Percentiles rank a stretch among this genome's conserved stretches.
phyloP scores from a whole-genome alignment of 2,888 invertebrate species.

The Hydraecia micacea region DNA sequence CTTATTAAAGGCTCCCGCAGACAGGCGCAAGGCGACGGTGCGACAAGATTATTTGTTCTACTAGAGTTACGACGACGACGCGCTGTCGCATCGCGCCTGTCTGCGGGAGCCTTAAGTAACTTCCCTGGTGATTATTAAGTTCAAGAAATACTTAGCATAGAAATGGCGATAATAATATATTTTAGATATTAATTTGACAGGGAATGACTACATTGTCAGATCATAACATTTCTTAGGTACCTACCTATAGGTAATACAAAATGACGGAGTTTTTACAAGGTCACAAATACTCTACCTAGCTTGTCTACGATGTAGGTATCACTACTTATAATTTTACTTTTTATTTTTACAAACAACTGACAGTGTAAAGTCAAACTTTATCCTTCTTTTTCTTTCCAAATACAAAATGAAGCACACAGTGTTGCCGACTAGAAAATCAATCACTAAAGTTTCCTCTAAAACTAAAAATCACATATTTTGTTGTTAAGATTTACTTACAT shows the following conservation, averaged over 20 bases:
- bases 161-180: constrained; percentile 3
- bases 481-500: constrained; percentile 53
- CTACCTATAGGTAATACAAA: constrained; percentile 35
- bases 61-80: neutral
- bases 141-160: constrained; percentile 9
- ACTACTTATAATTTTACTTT: constrained; percentile 20
- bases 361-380: constrained; percentile 32
- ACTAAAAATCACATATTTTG: constrained; percentile 67
- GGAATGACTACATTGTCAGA: constrained; percentile 44
- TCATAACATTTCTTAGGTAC: constrained; percentile 32
- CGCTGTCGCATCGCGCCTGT: neutral
- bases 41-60: neutral
- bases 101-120: constrained; percentile 10
- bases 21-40: neutral
- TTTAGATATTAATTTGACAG: constrained; percentile 29
- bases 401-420: constrained; percentile 61
- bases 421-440: constrained; percentile 75
- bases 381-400: constrained; percentile 20
- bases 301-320: constrained; percentile 41
- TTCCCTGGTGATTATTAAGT: constrained; percentile 16
- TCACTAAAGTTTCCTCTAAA: constrained; percentile 69
- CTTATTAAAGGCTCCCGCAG: neutral
- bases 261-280: constrained; percentile 47
- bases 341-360: constrained; percentile 25
- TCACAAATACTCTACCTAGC: constrained; percentile 43